Conservation (phyloP, 2,113 vertebrate species). For the Aplodontia rufa region DNA sequence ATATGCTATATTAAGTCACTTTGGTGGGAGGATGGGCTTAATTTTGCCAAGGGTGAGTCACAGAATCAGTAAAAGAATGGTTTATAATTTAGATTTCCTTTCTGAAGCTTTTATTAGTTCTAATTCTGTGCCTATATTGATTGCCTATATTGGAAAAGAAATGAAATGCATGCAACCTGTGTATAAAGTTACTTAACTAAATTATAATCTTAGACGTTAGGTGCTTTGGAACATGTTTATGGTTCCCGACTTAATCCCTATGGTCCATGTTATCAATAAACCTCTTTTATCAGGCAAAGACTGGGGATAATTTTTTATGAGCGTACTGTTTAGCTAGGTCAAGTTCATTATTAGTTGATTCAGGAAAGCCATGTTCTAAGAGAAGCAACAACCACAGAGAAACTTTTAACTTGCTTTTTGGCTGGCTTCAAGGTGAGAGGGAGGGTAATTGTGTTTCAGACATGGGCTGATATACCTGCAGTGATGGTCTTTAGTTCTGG, state of each 20-base stretch:
- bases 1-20: background rate
- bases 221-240: background rate
- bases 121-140: background rate
- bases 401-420: background rate
- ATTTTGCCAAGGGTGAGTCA: background rate
- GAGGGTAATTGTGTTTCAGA: background rate
- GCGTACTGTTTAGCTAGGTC: conserved; percentile 4
- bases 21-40: background rate
- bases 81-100: conserved; percentile 39
- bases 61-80: conserved; percentile 20
- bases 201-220: background rate
- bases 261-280: background rate
- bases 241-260: background rate
- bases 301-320: background rate
- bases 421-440: background rate
- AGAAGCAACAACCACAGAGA: background rate
- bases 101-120: background rate
- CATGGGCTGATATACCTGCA: background rate
- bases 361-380: background rate
- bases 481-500: background rate
- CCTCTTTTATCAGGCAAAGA: background rate
- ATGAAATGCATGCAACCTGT: background rate
- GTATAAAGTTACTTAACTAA: conserved; percentile 16
- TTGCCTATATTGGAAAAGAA: background rate
- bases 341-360: background rate